These are phyloP conservation scores for Pholis gunnellus DNA, from an alignment of 2,113 vertebrate species.

Conservation along the genomic window DNA sequence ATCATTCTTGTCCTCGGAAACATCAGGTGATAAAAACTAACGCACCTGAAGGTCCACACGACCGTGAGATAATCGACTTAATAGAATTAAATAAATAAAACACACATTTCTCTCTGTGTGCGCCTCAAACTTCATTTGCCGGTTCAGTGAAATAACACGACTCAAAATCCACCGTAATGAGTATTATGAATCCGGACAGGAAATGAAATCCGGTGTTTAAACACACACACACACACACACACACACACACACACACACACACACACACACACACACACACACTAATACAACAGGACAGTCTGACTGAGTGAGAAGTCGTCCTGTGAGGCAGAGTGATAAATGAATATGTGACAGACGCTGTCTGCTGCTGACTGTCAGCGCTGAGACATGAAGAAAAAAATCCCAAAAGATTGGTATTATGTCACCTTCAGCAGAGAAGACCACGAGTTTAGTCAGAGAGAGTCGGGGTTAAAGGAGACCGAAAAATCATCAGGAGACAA, in stretches of 20 bases:
- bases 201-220: neutral
- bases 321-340: constrained; percentile 25
- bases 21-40: neutral
- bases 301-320: constrained; percentile 23
- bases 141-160: neutral
- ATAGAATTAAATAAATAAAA: neutral
- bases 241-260: neutral
- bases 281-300: neutral
- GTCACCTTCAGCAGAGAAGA: constrained; percentile 24
- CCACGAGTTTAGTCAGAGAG: neutral
- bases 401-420: neutral
- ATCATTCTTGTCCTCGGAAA: neutral
- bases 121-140: neutral
- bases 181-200: neutral
- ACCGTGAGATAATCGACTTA: neutral
- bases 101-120: neutral
- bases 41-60: neutral
- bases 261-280: neutral
- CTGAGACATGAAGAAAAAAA: neutral
- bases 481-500: constrained; percentile 29
- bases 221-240: constrained; percentile 1
- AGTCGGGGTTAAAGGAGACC: too few relatives aligned
- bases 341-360: constrained; percentile 11
- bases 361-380: constrained; percentile 22
- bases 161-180: neutral